Evolutionary conservation across 2,113 vertebrate genomes (phyloP).

Genomic region (Leptobrachium ailaonicum): DNA sequence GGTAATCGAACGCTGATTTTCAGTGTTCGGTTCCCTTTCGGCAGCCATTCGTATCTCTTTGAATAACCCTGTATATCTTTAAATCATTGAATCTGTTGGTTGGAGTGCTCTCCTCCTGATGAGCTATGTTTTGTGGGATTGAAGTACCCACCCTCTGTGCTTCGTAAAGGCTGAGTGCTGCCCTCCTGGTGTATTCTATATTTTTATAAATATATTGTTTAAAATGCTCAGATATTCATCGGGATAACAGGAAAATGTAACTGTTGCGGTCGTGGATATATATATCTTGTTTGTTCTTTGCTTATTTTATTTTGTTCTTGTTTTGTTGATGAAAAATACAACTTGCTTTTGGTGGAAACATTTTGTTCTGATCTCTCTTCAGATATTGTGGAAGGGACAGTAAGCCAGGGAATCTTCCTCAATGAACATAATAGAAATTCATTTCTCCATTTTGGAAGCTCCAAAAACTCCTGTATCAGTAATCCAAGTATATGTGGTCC

Average conservation of each 20-base stretch:
- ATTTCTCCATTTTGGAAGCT: slow-evolving; percentile 83
- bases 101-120: too few relatives aligned
- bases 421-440: slow-evolving; percentile 77
- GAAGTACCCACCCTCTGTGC: too few relatives aligned
- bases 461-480: slow-evolving; percentile 85
- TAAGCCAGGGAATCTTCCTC: slow-evolving; percentile 86
- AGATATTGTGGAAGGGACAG: slow-evolving; percentile 94
- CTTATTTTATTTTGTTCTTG: neutral
- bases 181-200: too few relatives aligned
- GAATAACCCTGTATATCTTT: too few relatives aligned
- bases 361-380: slow-evolving; percentile 37
- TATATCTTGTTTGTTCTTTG: neutral
- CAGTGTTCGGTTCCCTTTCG: too few relatives aligned
- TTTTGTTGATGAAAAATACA: neutral
- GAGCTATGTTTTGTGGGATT: too few relatives aligned
- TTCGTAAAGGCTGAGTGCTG: too few relatives aligned
- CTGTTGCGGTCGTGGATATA: neutral
- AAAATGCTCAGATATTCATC: neutral
- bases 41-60: too few relatives aligned
- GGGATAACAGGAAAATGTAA: neutral
- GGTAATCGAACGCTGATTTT: too few relatives aligned
- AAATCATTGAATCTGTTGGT: too few relatives aligned
- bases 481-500: slow-evolving; percentile 82
- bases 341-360: neutral
- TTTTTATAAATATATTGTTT: neutral